Evolutionary conservation across 2,113 vertebrate genomes (phyloP).

Genomic region (Prionailurus bengalensis): DNA sequence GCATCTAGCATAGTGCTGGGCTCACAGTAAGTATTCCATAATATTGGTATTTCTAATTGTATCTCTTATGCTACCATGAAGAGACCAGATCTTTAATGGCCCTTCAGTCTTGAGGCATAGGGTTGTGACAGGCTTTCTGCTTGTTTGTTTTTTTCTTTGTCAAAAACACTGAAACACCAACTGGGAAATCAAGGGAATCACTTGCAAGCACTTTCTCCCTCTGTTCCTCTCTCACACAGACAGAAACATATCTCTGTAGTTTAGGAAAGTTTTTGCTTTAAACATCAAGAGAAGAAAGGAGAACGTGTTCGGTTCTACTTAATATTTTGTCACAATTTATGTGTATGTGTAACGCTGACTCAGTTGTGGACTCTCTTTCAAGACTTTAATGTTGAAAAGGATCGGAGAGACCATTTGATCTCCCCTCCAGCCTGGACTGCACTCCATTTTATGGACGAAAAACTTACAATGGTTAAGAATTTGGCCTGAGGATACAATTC

Average conservation of each 20-base stretch:
- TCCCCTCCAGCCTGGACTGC: background rate
- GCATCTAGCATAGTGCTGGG: too few species aligned
- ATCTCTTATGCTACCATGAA: background rate
- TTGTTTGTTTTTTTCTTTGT: background rate
- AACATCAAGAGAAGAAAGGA: background rate
- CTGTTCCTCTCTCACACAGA: background rate
- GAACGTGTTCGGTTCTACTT: background rate
- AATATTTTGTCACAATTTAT: background rate
- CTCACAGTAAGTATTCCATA: background rate
- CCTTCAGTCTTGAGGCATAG: background rate
- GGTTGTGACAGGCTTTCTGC: background rate
- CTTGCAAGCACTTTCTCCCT: background rate
- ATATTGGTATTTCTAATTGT: background rate
- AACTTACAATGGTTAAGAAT: background rate
- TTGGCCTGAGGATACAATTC: background rate
- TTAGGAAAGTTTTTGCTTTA: background rate
- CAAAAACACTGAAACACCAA: background rate
- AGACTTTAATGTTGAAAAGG: constrained; percentile 22
- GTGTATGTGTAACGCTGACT: background rate
- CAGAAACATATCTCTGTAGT: background rate
- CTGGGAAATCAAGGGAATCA: background rate
- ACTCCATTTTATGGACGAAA: background rate
- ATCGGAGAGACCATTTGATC: background rate
- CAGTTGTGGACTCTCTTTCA: background rate
- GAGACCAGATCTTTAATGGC: background rate